A percentile compares a stretch with the other conserved stretches of the same genome.
Evolutionary conservation across 2,113 vertebrate genomes (phyloP).

Genomic region (Sylvia atricapilla): DNA sequence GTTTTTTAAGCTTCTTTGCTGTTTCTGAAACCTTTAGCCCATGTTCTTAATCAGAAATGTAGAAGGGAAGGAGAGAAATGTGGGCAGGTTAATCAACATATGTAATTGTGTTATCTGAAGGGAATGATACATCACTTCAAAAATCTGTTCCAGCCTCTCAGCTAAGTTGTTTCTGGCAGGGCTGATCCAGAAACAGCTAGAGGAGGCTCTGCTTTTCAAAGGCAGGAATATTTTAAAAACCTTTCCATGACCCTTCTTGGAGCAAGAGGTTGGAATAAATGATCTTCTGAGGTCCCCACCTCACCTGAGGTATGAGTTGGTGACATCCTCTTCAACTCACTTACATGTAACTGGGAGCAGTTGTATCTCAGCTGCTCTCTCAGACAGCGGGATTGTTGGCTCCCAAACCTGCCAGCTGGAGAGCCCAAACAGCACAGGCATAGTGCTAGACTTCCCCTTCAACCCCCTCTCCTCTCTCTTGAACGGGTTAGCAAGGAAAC

Average conservation of each 20-base stretch:
- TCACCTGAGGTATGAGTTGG: neutral
- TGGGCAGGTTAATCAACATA: neutral
- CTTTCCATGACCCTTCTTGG: neutral
- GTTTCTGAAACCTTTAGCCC: neutral
- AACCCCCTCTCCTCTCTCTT: neutral
- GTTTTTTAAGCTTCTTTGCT: neutral
- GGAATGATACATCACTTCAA: neutral
- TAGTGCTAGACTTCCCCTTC: neutral
- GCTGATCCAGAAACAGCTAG: neutral
- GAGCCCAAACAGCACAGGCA: neutral
- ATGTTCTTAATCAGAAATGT: neutral
- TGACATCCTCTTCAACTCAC: neutral
- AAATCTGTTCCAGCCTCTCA: neutral
- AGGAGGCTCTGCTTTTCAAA: neutral
- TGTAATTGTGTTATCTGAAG: neutral
- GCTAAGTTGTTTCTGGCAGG: constrained; percentile 35
- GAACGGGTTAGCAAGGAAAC: neutral
- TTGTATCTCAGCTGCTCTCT: neutral
- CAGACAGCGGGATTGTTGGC: neutral
- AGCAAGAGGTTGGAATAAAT: neutral
- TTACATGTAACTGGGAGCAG: neutral
- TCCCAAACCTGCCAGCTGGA: neutral
- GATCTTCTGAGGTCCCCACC: neutral
- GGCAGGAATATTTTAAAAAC: neutral
- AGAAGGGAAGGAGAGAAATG: neutral